phyloP scores from a whole-genome alignment of 1,140 invertebrate genomes.

The Drosophila novamexicana region DNA sequence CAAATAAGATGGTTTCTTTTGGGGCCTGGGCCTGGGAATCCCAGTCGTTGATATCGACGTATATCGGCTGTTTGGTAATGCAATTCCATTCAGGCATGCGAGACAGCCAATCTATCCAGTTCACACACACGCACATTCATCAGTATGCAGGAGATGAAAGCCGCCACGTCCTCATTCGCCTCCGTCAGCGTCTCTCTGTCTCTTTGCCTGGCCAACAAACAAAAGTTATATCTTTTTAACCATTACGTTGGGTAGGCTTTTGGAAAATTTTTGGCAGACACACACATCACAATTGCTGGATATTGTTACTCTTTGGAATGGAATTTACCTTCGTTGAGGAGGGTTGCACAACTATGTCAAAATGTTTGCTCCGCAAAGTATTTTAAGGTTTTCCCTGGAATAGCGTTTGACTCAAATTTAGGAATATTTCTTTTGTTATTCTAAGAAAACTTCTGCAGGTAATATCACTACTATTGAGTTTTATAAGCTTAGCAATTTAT shows the following conservation, averaged over 20 bases:
- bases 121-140: conserved; percentile 63
- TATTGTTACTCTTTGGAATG: conserved; percentile 25
- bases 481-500: too few species aligned
- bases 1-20: conserved; percentile 80
- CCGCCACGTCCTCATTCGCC: conserved; percentile 47
- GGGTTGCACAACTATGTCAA: neutral
- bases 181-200: conserved; percentile 25
- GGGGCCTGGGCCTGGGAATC: conserved; percentile 53
- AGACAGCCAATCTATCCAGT: conserved; percentile 79
- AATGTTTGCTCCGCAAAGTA: neutral
- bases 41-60: conserved; percentile 42
- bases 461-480: too few species aligned
- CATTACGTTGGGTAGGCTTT: conserved; percentile 55
- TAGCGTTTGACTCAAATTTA: too few species aligned
- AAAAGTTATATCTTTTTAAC: conserved; percentile 73
- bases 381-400: too few species aligned
- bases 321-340: neutral
- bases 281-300: conserved; percentile 16
- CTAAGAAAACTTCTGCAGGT: too few species aligned
- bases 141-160: conserved; percentile 76
- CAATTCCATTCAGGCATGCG: conserved; percentile 79
- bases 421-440: too few species aligned
- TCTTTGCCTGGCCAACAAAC: conserved; percentile 55
- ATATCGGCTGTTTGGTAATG: conserved; percentile 65
- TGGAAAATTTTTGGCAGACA: conserved; percentile 43